Evolutionary conservation across 2,797 vertebrate species (phyloP).

Genomic region (Gymnoscopelus microlampas): DNA sequence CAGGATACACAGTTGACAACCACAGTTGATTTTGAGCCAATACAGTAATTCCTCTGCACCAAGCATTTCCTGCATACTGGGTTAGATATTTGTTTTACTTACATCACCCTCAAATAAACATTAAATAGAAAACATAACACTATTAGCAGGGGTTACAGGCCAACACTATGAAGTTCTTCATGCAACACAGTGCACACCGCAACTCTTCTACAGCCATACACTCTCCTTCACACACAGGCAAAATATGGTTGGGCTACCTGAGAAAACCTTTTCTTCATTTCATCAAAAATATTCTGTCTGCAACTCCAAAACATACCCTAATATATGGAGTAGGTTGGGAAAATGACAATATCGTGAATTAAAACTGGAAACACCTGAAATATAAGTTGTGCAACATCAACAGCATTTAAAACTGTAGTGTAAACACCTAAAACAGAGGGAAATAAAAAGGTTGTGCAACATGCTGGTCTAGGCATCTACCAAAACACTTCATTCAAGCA

Average conservation of each 20-base stretch:
- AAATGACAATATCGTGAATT: conserved; percentile 34
- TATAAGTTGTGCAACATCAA: neutral
- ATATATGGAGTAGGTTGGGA: conserved; percentile 69
- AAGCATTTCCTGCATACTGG: neutral
- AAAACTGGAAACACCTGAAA: conserved; percentile 17
- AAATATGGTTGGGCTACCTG: conserved; percentile 85
- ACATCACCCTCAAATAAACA: too few relatives aligned
- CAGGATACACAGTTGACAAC: too few relatives aligned
- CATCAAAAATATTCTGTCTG: conserved; percentile 98
- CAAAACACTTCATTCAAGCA: neutral
- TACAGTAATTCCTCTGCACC: too few relatives aligned
- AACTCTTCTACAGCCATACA: too few relatives aligned
- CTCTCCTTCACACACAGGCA: conserved; percentile 8
- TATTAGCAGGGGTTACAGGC: too few relatives aligned
- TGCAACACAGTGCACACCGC: too few relatives aligned
- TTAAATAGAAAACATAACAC: too few relatives aligned
- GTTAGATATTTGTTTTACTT: neutral
- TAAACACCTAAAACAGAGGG: conserved; percentile 11
- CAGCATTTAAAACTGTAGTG: too few relatives aligned
- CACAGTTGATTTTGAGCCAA: too few relatives aligned
- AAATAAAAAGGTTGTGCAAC: conserved; percentile 14
- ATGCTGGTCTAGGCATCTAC: neutral
- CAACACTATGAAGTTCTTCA: too few relatives aligned
- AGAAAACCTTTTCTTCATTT: conserved; percentile 96
- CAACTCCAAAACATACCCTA: conserved; percentile 97